These are phyloP conservation scores for Baryphthengus martii DNA, from an alignment of 2,113 vertebrate species.

Conservation along the genomic window DNA sequence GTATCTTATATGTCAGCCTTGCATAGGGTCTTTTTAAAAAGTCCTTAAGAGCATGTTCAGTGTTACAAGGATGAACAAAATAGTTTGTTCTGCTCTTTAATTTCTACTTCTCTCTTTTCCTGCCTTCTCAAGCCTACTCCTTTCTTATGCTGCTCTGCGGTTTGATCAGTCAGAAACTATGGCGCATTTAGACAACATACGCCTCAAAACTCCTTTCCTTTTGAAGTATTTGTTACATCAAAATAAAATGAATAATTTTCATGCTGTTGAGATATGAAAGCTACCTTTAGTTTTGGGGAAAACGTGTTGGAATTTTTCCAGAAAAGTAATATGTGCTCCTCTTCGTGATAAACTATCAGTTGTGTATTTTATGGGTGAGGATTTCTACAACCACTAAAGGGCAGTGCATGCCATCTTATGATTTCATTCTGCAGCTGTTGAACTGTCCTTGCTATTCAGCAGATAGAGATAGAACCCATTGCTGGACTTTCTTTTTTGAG, in stretches of 20 bases:
- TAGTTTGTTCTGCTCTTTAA: not conserved
- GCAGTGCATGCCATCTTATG: slow-evolving; percentile 46
- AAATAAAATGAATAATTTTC: not conserved
- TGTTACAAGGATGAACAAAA: not conserved
- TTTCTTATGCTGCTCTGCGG: not conserved
- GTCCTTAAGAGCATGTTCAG: not conserved
- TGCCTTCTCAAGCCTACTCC: not conserved
- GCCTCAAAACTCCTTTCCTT: not conserved
- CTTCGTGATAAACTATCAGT: not conserved
- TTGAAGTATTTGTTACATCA: not conserved
- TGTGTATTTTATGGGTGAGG: not conserved
- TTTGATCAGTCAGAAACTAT: not conserved
- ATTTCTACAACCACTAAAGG: slow-evolving; percentile 49
- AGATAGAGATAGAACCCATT: not conserved
- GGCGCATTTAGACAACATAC: not conserved
- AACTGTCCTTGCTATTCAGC: not conserved
- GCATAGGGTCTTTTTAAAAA: not conserved
- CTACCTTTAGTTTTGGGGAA: not conserved
- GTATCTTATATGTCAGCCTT: not conserved
- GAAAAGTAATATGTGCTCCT: not conserved
- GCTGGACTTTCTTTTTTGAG: not conserved
- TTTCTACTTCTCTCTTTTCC: not conserved
- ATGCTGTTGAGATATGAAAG: not conserved
- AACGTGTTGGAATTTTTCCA: not conserved
- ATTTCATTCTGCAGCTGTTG: not conserved